phyloP scores from a whole-genome alignment of 1,140 invertebrate species.

The Drosophila melanogaster region DNA sequence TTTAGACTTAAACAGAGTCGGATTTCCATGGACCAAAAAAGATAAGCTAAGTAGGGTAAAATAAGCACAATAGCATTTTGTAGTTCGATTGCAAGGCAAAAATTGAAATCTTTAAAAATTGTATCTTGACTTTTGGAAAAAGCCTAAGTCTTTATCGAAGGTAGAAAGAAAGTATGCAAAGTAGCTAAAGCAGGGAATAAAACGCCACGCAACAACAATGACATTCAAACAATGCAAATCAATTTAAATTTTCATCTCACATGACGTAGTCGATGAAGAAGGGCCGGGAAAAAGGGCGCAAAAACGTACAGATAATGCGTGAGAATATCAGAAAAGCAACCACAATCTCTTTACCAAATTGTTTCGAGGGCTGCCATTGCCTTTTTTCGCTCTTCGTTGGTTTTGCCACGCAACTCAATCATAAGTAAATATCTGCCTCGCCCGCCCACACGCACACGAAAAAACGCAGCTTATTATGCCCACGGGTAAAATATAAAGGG shows the following conservation, averaged over 20 bases:
- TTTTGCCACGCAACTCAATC: conserved; percentile 74
- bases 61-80: not conserved
- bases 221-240: conserved; percentile 80
- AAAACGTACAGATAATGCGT: conserved; percentile 65
- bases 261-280: conserved; percentile 4
- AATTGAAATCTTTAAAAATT: conserved; percentile 72
- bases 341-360: conserved; percentile 82
- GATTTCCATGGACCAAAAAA: too few species aligned
- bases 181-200: conserved; percentile 27
- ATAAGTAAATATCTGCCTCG: conserved; percentile 77
- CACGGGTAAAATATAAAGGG: conserved; percentile 75
- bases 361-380: conserved; percentile 56
- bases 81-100: conserved; percentile 42
- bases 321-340: conserved; percentile 82
- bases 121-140: not conserved
- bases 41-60: not conserved
- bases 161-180: conserved; percentile 12
- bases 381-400: conserved; percentile 23
- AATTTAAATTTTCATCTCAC: conserved; percentile 81
- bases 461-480: conserved; percentile 74
- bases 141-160: conserved; percentile 6
- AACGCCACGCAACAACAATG: conserved; percentile 64
- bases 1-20: not conserved
- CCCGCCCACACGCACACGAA: conserved; percentile 52
- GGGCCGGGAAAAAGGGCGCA: conserved; percentile 1